Evolutionary conservation across 2,797 vertebrate species (phyloP), one percentile per base, ranked within the genome.

Genomic region (Capromys pilorides): DNA sequence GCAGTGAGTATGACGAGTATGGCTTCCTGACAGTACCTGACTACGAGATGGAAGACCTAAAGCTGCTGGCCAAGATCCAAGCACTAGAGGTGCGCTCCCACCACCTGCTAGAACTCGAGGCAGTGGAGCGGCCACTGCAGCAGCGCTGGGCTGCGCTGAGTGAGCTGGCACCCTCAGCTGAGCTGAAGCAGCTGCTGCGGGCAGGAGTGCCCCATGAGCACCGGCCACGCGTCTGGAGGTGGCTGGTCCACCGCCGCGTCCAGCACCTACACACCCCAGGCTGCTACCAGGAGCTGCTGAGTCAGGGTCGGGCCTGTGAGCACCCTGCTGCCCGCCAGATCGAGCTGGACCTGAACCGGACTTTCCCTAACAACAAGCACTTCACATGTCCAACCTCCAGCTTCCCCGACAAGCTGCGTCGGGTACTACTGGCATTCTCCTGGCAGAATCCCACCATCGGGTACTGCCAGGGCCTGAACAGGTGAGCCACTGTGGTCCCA

Each of bases 381-480:
- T 99, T 99, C 97, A 98, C 97, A 64, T 99, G 99, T 0, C 99
- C 99, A 0, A 98, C 98, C 11, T 99, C 99, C 95, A 98, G 98
- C 39, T 95, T 98, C 96, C 98, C 99, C 3, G 98, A 99, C 96
- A 99, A 98, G 98, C 99, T 99, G 16, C 98, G 98, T 9, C 98
- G 99, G 36, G 97, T 99, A 94, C 97, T 99, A 39, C 85, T 99
- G 97, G 99, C 99, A 12, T 99, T 99, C 97, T 99, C 99, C 92
- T 99, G 99, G 99, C 99, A 99, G 93, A 99, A 99, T 97, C 99
- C 99, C 31, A 96, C 98, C 36, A 99, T 99, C 33, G 99, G 99
- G 73, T 99, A 99, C 97, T 99, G 99, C 97, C 99, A 99, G 94
- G 99, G 99, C 31, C 98, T 99, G 73, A 99, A 99, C 98, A 99